These are phyloP conservation scores for Sceloporus undulatus DNA, from an alignment of 2,113 vertebrate genomes.

Conservation along the genomic window DNA sequence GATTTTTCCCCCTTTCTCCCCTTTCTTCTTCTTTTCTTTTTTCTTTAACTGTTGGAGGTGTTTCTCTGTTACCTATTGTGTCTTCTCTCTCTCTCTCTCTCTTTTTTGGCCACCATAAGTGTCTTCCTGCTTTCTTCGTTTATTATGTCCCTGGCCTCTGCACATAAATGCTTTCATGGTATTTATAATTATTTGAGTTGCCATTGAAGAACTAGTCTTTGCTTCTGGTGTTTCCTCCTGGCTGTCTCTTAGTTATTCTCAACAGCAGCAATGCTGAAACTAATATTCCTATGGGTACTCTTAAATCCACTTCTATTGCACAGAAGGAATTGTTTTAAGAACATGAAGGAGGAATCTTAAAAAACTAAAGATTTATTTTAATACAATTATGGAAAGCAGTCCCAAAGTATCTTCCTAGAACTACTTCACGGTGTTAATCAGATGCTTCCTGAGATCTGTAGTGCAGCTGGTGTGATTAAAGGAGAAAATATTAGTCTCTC, in stretches of 20 bases:
- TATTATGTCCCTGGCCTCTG: too few species aligned
- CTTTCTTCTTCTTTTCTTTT: too few species aligned
- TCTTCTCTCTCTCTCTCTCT: too few species aligned
- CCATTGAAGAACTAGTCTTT: neutral
- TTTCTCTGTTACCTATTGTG: too few species aligned
- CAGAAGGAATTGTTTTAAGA: neutral
- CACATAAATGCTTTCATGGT: too few species aligned
- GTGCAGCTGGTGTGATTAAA: neutral
- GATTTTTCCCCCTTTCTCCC: too few species aligned
- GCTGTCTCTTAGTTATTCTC: neutral
- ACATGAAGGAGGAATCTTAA: neutral
- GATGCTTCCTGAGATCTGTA: neutral
- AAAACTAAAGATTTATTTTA: slow-evolving; percentile 16
- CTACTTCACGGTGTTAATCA: neutral
- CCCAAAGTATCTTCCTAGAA: neutral
- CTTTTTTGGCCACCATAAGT: too few species aligned
- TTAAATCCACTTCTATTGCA: neutral
- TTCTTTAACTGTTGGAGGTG: too few species aligned
- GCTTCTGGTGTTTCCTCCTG: neutral
- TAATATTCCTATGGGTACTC: slow-evolving; percentile 16
- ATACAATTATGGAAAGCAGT: slow-evolving; percentile 3
- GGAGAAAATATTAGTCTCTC: neutral
- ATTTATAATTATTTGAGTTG: neutral
- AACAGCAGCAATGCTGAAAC: neutral
- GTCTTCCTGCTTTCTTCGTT: too few species aligned